A percentile compares a stretch with the other conserved stretches of the same genome.
These are phyloP conservation scores for Drosophila melanocephala DNA, from an alignment of 2,888 invertebrate species.

Conservation along the genomic window DNA sequence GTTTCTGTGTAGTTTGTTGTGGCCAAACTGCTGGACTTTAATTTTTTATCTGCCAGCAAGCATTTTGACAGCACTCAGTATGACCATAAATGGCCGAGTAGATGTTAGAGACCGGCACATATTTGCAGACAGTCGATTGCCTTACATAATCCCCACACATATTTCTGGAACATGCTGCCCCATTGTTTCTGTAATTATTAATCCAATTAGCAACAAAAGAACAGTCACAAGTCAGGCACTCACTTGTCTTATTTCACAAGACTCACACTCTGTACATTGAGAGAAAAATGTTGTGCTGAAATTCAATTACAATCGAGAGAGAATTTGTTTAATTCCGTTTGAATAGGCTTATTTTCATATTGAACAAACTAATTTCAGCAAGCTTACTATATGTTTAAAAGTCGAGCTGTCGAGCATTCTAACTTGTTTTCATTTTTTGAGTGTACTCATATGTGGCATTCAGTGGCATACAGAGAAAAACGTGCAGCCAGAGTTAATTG, in stretches of 20 bases:
- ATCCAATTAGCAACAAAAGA: constrained; percentile 74
- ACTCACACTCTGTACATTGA: constrained; percentile 4
- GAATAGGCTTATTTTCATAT: background rate
- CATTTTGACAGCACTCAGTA: constrained; percentile 59
- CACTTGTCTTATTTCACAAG: constrained; percentile 45
- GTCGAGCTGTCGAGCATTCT: background rate
- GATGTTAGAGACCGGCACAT: constrained; percentile 35
- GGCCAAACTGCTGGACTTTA: constrained; percentile 43
- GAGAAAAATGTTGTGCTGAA: background rate
- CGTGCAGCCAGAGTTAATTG: constrained; percentile 45
- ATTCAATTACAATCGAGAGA: background rate
- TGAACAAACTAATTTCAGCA: background rate
- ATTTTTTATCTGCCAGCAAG: constrained; percentile 20
- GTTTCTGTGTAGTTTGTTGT: constrained; percentile 30
- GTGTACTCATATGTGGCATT: constrained; percentile 13
- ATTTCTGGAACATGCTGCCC: constrained; percentile 48
- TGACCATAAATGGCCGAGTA: constrained; percentile 28
- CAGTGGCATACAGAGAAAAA: constrained; percentile 19
- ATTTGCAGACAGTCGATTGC: constrained; percentile 48
- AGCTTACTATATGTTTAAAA: background rate
- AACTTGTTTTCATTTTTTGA: background rate
- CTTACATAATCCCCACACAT: constrained; percentile 66
- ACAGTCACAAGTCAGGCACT: constrained; percentile 43
- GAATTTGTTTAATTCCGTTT: background rate
- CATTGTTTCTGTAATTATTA: constrained; percentile 77